These are phyloP conservation scores for Pygoscelis adeliae DNA, from an alignment of 2,113 vertebrate species.

Conservation along the genomic window DNA sequence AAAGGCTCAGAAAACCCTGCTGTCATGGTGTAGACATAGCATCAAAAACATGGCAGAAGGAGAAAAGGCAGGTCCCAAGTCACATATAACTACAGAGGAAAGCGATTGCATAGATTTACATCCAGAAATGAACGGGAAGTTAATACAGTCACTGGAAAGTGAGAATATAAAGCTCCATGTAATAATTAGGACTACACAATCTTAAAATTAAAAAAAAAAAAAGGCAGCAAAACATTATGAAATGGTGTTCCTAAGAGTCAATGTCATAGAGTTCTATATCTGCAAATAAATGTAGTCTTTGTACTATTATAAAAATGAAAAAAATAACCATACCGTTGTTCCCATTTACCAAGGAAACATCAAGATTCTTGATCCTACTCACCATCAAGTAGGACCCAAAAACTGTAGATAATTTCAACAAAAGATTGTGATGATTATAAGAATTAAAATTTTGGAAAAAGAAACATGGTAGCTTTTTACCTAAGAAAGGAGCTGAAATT, in stretches of 20 bases:
- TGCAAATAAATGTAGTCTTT: neutral
- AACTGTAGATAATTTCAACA: neutral
- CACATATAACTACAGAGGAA: neutral
- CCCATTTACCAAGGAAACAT: neutral
- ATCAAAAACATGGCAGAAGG: neutral
- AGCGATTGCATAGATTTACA: neutral
- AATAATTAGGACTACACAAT: neutral
- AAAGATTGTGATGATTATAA: neutral
- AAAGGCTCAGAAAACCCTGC: neutral
- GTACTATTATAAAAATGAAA: neutral
- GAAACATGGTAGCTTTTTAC: neutral
- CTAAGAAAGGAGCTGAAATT: neutral
- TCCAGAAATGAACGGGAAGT: neutral
- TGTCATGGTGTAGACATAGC: neutral
- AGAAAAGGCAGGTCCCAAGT: neutral
- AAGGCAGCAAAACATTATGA: neutral
- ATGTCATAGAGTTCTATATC: neutral
- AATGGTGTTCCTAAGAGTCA: neutral
- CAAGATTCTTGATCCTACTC: neutral
- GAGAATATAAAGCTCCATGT: neutral
- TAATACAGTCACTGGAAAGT: neutral
- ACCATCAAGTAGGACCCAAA: neutral
- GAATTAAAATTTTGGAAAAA: neutral
- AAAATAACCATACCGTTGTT: fast-evolving
- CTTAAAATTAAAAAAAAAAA: neutral